A percentile compares a stretch with the other conserved stretches of the same genome.
Evolutionary conservation across 1,140 invertebrate species (phyloP).

Genomic region (Lepeophtheirus salmonis): DNA sequence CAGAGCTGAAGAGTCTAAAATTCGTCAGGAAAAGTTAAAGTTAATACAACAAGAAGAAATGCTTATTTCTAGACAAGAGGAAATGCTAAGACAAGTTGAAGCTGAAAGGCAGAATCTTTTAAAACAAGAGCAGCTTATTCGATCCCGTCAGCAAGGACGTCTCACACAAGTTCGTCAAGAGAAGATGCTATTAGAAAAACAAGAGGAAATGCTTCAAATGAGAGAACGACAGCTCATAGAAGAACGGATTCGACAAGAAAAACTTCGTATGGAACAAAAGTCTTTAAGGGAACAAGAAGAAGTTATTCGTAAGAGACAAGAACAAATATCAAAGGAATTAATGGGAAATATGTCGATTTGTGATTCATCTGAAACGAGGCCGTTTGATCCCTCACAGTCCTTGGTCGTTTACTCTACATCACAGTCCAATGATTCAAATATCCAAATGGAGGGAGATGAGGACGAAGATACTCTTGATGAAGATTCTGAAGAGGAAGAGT

Average conservation of each 20-base stretch:
- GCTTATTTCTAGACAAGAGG: constrained; percentile 13
- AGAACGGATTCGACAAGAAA: constrained; percentile 14
- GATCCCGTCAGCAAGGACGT: constrained; percentile 8
- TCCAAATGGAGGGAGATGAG: background rate
- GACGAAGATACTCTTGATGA: background rate
- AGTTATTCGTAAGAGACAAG: constrained; percentile 12
- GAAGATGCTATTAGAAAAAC: constrained; percentile 15
- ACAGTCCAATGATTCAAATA: background rate
- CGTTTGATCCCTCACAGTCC: background rate
- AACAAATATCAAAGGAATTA: constrained; percentile 15
- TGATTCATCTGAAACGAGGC: background rate
- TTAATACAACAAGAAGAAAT: constrained; percentile 17
- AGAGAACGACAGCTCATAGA: constrained; percentile 7
- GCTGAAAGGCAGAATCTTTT: constrained; percentile 10
- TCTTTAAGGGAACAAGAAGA: constrained; percentile 13
- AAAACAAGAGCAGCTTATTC: constrained; percentile 17
- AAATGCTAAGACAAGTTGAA: constrained; percentile 16
- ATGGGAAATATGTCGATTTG: constrained; percentile 10
- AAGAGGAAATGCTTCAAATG: constrained; percentile 17
- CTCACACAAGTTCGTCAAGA: constrained; percentile 13
- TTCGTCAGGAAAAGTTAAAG: constrained; percentile 16
- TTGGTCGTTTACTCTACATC: background rate
- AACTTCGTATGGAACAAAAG: constrained; percentile 7
- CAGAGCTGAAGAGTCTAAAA: constrained; percentile 8
- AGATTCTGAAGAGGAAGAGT: background rate